These are phyloP conservation scores for Thalassoma bifasciatum DNA, from an alignment of 2,113 vertebrate genomes.

Conservation along the genomic window DNA sequence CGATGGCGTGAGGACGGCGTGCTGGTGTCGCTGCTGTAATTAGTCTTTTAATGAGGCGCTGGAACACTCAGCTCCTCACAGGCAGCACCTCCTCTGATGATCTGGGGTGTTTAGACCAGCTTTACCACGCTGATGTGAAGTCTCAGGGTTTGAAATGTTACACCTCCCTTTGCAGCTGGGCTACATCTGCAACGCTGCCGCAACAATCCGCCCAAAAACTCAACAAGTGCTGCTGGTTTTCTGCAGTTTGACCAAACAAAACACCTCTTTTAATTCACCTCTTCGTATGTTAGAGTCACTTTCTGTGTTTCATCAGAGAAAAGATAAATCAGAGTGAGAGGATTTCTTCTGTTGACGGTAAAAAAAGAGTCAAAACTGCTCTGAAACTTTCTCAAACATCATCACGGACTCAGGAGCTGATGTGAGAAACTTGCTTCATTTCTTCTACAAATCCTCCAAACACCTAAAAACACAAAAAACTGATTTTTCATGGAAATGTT, in stretches of 20 bases:
- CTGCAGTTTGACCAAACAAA: slow-evolving; percentile 70
- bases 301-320: not conserved
- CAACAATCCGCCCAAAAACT: slow-evolving; percentile 81
- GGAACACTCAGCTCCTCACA: slow-evolving; percentile 51
- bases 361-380: no score
- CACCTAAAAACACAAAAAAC: no score
- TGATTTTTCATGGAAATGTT: no score
- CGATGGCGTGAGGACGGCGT: slow-evolving; percentile 74
- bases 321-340: slow-evolving; percentile 1
- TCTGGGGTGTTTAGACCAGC: slow-evolving; percentile 74
- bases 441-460: no score
- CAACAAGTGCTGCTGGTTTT: slow-evolving; percentile 45
- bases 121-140: slow-evolving; percentile 84
- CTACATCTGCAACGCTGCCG: slow-evolving; percentile 94
- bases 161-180: slow-evolving; percentile 92
- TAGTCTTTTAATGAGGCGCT: slow-evolving; percentile 81
- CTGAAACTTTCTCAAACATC: no score
- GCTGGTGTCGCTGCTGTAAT: slow-evolving; percentile 82
- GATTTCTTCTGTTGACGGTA: no score
- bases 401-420: no score
- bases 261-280: slow-evolving; percentile 39
- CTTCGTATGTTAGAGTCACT: slow-evolving; percentile 35
- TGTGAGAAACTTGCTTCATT: no score
- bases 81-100: slow-evolving; percentile 78
- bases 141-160: slow-evolving; percentile 89